Base-by-base conservation (phyloP, 2,113 vertebrate species). In the Chaetorhynchus papuensis region DNA sequence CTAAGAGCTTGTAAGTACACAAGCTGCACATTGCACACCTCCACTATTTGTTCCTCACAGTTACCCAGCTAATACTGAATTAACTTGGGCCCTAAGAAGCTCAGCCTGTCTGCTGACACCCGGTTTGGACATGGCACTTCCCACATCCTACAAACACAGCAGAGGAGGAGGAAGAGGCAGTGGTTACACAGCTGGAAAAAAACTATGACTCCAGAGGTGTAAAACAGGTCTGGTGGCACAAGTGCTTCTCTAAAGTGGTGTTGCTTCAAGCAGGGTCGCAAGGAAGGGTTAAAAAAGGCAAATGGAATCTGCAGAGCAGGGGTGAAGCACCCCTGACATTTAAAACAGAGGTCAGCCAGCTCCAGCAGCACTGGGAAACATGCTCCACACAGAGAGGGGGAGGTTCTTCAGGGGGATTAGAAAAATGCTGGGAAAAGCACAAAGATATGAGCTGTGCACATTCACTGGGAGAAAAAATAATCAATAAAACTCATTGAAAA, bases 311-410 rank as follows among this genome's bases (percentile, higher is more conserved):
- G 72, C 90, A 97, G 87, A 60, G 72, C 65, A 64, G 39, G 74
- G 87, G 68, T 64, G 91, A 68, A 94, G 83, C 76, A 63, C 37
- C 26, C 20, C 68, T 98, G 98, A 98, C 98, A 98, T 98, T 98
- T 98, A 96, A 83, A 96, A 31, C 1, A 91, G 94, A 94, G 97
- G 97, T 98, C 97, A 98, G 96, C 53, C 97, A 98, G 91, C 65
- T 61, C 64, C 56, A 33, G 35, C 44, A 71, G 80, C 30, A 8
- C 9, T 2, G 30, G 69, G 72, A 82, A 64, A 52, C 31, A 1
- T 0, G 13, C 47, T 76, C 85, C 44, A 60, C 72, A 64, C 66
- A 37, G 18, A 45, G 13, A 59, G 10, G 31, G 54, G 35, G n/a
- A 63, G 8, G 33, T 5, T 93, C 75, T 63, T 28, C 35, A 37